phyloP scores from a whole-genome alignment of 2,888 invertebrate genomes.

The Mongoloraphidia duomilia region DNA sequence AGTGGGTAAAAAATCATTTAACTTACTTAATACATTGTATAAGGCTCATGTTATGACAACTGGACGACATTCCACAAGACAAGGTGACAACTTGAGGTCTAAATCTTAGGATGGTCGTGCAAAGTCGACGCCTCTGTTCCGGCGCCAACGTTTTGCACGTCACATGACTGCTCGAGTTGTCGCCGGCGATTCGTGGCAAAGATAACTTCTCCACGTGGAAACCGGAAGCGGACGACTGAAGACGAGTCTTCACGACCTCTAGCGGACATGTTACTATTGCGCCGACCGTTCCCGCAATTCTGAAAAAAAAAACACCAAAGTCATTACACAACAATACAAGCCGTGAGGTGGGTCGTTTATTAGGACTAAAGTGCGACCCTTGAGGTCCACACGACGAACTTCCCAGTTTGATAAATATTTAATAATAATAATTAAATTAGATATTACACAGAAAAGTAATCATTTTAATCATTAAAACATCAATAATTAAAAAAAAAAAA shows the following conservation, averaged over 20 bases:
- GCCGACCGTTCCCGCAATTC: conserved; percentile 91
- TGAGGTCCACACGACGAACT: too few species aligned
- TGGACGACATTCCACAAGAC: conserved; percentile 44
- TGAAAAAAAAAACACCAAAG: conserved; percentile 29
- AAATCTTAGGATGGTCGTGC: conserved; percentile 51
- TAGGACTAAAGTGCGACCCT: too few species aligned
- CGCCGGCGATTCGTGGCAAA: conserved; percentile 27
- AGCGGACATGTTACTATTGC: conserved; percentile 95
- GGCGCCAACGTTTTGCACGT: conserved; percentile 40
- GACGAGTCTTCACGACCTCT: conserved; percentile 93
- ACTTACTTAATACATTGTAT: conserved; percentile 64
- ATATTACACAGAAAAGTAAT: too few species aligned
- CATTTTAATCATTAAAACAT: too few species aligned
- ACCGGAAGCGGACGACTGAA: conserved; percentile 79
- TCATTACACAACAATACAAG: too few species aligned
- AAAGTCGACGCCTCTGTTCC: conserved; percentile 56
- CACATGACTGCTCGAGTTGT: conserved; percentile 27
- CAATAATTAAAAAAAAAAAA: too few species aligned
- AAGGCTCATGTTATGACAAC: conserved; percentile 51
- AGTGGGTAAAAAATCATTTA: background rate
- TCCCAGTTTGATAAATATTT: too few species aligned
- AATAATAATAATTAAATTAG: too few species aligned
- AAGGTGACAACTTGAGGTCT: conserved; percentile 62
- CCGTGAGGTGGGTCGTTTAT: too few species aligned
- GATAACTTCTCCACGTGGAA: conserved; percentile 28